Evolutionary conservation across 1,140 invertebrate species (phyloP), one percentile per base, ranked within the genome.

Genomic region (Cylas formicarius): DNA sequence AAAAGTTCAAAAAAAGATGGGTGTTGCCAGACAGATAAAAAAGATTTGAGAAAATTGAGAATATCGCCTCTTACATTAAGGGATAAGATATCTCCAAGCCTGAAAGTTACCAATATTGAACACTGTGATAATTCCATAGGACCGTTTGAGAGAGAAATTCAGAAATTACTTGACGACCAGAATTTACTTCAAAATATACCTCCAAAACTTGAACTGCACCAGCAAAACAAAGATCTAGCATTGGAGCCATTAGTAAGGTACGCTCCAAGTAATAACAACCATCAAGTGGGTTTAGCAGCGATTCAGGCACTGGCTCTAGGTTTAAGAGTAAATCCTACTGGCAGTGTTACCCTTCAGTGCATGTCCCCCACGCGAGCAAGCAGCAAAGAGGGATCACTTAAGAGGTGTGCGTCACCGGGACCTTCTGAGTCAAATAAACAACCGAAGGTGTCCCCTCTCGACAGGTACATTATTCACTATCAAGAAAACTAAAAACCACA

Each of bases 71-170:
- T 70, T 3, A 68, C 67, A 67, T 9, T 66, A 65, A 40, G 48
- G 57, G 14, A 64, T 62, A 63, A 64, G 34, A 55, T 60, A 22
- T 67, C 72, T 13, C 72, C 72, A 2, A 72, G 70, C 56, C 55
- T 44, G n/a, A 67, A 67, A 52, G 53, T 67, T 16, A 65, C 71
- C 41, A 74, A 71, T 37, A 60, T 62, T 3, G 65, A 70, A 26
- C 61, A 59, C 19, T 71, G 67, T 45, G 66, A 67, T 5, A 53
- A 58, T 20, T 44, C 57, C 21, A 57, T 67, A 16, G 76, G 73
- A 27, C 80, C 79, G 4, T 82, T 82, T 56, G 80, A 82, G 65
- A 72, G 78, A 55, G 81, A 84, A 58, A 80, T 84, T 47, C 79
- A 83, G 65, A 79, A 80, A 61, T 68, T 84, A 44, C 66, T 84